phyloP scores from a whole-genome alignment of 2,797 vertebrate species.

The Hybognathus amarus region DNA sequence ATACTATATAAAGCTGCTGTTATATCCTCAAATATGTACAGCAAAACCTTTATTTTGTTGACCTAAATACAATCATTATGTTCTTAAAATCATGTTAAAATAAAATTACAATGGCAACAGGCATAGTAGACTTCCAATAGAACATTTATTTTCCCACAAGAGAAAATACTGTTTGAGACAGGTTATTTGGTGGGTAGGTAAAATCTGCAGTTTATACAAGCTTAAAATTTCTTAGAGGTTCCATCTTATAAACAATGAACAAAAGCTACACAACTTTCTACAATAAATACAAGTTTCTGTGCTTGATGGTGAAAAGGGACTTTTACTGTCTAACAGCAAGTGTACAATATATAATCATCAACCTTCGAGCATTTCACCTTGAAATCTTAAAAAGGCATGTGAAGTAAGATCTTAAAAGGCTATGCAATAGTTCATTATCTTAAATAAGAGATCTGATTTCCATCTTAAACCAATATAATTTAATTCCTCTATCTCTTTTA shows the following conservation, averaged over 20 bases:
- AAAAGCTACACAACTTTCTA: conserved; percentile 86
- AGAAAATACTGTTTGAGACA: conserved; percentile 93
- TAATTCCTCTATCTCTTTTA: conserved; percentile 76
- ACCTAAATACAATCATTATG: neutral
- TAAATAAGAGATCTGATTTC: conserved; percentile 79
- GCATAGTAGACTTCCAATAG: conserved; percentile 76
- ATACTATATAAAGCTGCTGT: neutral
- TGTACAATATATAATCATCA: conserved; percentile 58
- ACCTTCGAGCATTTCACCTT: conserved; percentile 58
- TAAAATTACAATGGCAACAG: conserved; percentile 17
- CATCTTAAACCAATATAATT: conserved; percentile 80
- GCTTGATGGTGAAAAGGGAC: conserved; percentile 80
- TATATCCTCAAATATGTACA: neutral
- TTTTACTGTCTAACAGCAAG: conserved; percentile 66
- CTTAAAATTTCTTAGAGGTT: conserved; percentile 87
- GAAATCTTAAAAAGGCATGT: conserved; percentile 73
- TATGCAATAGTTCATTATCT: conserved; percentile 68
- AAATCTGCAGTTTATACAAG: conserved; percentile 92
- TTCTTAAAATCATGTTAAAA: neutral
- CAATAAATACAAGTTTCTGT: conserved; percentile 95
- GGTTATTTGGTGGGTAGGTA: conserved; percentile 88
- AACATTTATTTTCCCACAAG: conserved; percentile 91
- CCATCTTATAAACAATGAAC: conserved; percentile 87
- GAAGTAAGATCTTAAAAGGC: conserved; percentile 65
- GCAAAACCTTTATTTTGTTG: neutral